Evolutionary conservation across 1,140 invertebrate genomes (phyloP), one percentile per base, ranked within the genome.

Genomic region (Atta cephalotes): DNA sequence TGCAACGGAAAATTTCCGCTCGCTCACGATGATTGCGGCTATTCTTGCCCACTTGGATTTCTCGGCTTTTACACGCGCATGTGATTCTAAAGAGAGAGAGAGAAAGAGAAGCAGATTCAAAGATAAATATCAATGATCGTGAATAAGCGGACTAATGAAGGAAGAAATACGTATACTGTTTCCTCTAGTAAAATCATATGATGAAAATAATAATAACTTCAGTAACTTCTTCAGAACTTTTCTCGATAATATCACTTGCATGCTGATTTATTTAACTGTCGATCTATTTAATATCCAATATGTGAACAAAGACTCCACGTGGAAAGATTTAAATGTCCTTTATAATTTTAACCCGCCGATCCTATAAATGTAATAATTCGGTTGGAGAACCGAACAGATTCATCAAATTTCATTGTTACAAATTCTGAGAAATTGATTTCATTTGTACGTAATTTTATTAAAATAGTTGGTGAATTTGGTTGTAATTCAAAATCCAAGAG

Each of bases 1-100:
- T 80, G 78, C 78, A 56, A 5, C 49, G 78, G 78, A 80, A 80
- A 80, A 70, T 80, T 28, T 39, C 56, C 78, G 39, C 18, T 79
- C 18, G 60, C 77, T 70, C 78, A 49, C 63, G 78, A 81, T 81
- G 65, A 81, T 81, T 71, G n/a, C 70, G 56, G 28, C 39, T 84
- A 84, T 84, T 84, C 56, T 84, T 58, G 66, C 28, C 35, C 66
- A 45, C 51, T 71, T 62, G 80, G 39, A 62, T 76, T 51, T 63
- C 70, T 63, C 70, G n/a, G 18, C 60, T 84, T 62, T 18, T 14
- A 14, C 10, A 51, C 25, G 56, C 70, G 70, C 70, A 31, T 56
- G 25, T 62, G 70, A 60, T 45, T 62, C n/a, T 39, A 45, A 12
- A 45, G 39, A 45, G 39, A 45, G 39, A 45, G 39, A 35, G 31